A percentile compares a stretch with the other conserved stretches of the same genome.
Conservation (phyloP, 2,888 invertebrate species). For the Doris montereyensis region DNA sequence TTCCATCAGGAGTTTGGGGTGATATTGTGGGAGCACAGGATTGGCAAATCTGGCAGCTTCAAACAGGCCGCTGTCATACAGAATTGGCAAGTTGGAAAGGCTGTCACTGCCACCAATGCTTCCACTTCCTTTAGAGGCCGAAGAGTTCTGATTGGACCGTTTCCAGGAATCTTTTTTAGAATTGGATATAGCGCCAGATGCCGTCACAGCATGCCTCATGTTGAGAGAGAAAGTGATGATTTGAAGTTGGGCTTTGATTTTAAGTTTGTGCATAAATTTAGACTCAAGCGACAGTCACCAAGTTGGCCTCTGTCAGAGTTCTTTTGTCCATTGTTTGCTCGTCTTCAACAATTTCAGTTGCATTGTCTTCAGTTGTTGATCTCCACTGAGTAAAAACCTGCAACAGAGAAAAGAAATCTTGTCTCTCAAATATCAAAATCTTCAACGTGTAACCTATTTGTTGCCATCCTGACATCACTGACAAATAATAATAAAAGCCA, state of each 20-base stretch:
- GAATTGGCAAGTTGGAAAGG: constrained; percentile 60
- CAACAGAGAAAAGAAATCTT: too few species aligned
- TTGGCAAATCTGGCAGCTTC: constrained; percentile 97
- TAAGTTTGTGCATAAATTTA: constrained; percentile 44
- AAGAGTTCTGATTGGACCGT: constrained; percentile 43
- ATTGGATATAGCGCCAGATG: neutral
- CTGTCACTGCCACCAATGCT: constrained; percentile 61
- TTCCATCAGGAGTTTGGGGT: constrained; percentile 99
- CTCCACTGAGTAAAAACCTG: constrained; percentile 95
- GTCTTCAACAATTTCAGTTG: constrained; percentile 31
- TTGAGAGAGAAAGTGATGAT: constrained; percentile 61
- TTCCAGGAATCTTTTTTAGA: constrained; percentile 42
- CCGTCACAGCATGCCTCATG: constrained; percentile 48
- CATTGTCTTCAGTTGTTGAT: constrained; percentile 46
- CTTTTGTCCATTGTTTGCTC: constrained; percentile 52
- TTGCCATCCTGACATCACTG: too few species aligned
- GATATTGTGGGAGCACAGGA: constrained; percentile 98
- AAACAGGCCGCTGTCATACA: constrained; percentile 79
- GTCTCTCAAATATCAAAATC: too few species aligned
- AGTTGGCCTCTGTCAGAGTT: constrained; percentile 63
- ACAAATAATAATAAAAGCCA: too few species aligned
- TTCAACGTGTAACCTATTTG: too few species aligned
- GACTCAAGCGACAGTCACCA: constrained; percentile 50
- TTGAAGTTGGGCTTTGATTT: constrained; percentile 58
- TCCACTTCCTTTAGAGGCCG: constrained; percentile 35